Evolutionary conservation across 2,113 vertebrate species (phyloP).

Genomic region (Rhinogobius similis): DNA sequence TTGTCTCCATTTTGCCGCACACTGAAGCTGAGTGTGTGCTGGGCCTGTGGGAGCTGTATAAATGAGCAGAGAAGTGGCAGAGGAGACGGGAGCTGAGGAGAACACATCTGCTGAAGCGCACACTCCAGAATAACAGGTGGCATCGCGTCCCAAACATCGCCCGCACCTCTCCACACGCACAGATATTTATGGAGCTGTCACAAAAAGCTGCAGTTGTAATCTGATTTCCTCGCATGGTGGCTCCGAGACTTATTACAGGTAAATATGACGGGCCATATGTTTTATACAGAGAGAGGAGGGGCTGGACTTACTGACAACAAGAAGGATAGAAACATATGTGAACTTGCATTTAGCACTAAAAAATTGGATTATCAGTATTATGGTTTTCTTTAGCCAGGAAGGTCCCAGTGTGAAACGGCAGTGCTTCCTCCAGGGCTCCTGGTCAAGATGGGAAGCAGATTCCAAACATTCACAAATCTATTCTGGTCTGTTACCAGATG

Average conservation of each 20-base stretch:
- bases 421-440: no score
- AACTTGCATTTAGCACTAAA: background rate
- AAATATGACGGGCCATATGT: constrained; percentile 63
- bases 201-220: constrained; percentile 51
- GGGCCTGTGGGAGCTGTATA: constrained; percentile 11
- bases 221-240: constrained; percentile 58
- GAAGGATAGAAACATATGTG: background rate
- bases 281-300: constrained; percentile 46
- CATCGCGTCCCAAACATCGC: constrained; percentile 42
- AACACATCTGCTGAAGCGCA: constrained; percentile 56
- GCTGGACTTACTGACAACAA: constrained; percentile 10
- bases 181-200: constrained; percentile 67
- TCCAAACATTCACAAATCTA: no score
- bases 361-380: no score
- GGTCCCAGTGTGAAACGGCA: no score
- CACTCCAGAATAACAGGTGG: constrained; percentile 60
- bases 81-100: constrained; percentile 25
- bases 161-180: constrained; percentile 46
- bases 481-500: no score
- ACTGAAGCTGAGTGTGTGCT: background rate
- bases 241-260: constrained; percentile 58
- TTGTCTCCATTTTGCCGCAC: background rate
- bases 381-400: no score
- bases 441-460: no score
- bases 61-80: constrained; percentile 10